Evolutionary conservation across 2,797 vertebrate species (phyloP).

Genomic region (Podarcis siculus): DNA sequence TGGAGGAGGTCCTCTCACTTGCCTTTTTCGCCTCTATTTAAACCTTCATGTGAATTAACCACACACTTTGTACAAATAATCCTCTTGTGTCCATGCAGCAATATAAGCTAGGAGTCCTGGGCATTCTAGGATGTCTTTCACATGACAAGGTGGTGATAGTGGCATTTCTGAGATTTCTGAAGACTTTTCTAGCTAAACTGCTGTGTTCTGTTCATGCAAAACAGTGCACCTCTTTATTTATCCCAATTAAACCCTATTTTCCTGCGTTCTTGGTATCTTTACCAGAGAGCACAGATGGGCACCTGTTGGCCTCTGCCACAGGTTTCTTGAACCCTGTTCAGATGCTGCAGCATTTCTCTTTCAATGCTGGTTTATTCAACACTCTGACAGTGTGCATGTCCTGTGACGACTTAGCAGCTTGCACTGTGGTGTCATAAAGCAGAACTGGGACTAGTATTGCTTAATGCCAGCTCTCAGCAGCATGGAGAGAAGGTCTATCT

Average conservation of each 20-base stretch:
- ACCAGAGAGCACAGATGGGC: not conserved
- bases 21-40: not conserved
- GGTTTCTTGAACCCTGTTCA: not conserved
- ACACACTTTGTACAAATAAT: not conserved
- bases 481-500: too few species aligned
- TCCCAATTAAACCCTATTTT: not conserved
- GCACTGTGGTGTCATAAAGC: not conserved
- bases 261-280: not conserved
- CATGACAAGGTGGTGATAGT: not conserved
- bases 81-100: too few species aligned
- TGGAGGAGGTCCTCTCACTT: not conserved
- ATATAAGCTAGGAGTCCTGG: too few species aligned
- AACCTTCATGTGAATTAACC: not conserved
- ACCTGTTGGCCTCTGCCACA: not conserved
- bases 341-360: not conserved
- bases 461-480: not conserved
- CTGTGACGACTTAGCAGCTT: not conserved
- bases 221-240: not conserved
- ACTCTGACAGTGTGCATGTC: too few species aligned
- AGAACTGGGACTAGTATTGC: too few species aligned
- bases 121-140: not conserved
- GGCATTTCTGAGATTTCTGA: not conserved
- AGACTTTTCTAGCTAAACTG: not conserved
- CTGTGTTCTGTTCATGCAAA: not conserved
- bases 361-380: too few species aligned